Evolutionary conservation across 1,140 invertebrate genomes (phyloP), one percentile per base, ranked within the genome.

Genomic region (Drosophila rhopaloa): DNA sequence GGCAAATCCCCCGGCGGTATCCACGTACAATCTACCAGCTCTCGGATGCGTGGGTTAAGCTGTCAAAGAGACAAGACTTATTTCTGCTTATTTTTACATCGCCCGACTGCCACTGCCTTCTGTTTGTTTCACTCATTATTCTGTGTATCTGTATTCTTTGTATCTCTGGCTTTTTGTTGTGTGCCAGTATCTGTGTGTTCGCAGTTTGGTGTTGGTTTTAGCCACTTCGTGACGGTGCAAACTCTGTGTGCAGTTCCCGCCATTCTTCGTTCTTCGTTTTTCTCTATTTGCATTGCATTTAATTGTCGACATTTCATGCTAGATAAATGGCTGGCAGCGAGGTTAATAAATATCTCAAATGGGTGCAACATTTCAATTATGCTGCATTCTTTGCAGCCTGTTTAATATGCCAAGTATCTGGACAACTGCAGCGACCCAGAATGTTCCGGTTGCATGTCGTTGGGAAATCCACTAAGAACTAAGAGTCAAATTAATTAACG

Each of bases 31-130:
- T 54, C 67, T 70, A 70, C 65, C 43, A 47, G 37, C 27, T 40
- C 54, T 72, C 40, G 67, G 67, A 71, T 89, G 84, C 84, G 84
- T 89, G 84, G 84, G 84, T 58, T 90, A 81, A 89, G 84, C 84
- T 89, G 85, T 89, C 85, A 89, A 88, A 89, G 80, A 68, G 81
- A 78, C 77, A 89, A 89, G 85, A 89, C 74, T 89, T 89, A 89
- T 89, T 89, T 89, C 65, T 83, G 77, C 80, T 89, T 88, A 89
- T 84, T 88, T 88, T 88, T 89, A 88, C 84, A 88, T 59, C 56
- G 76, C 72, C n/a, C 48, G 29, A 8, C 32, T 43, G 19, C 6
- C 29, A 13, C 47, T 70, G 67, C 67, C 67, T 71, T 70, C 66
- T 72, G 68, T 71, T 55, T 55, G 50, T 55, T 41, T 71, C 27